phyloP scores from a whole-genome alignment of 2,797 vertebrate species.

The Miichthys miiuy region DNA sequence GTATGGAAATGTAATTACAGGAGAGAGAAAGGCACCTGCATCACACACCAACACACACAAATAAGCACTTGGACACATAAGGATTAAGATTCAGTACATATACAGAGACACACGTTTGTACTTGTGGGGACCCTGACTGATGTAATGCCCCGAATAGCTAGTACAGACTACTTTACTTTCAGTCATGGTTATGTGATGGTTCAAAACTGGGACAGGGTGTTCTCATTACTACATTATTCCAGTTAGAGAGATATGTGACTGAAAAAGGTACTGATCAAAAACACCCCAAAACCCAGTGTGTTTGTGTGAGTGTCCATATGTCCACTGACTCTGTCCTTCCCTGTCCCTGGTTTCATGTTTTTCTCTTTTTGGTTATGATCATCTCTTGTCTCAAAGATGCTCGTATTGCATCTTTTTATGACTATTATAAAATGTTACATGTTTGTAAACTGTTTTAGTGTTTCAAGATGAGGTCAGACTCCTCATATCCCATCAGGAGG shows the following conservation, averaged over 20 bases:
- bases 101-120: background rate
- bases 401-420: background rate
- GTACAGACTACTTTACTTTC: background rate
- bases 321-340: background rate
- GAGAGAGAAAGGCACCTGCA: conserved; percentile 25
- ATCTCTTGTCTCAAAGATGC: background rate
- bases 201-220: background rate
- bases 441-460: background rate
- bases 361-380: background rate
- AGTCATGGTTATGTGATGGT: background rate
- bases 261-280: background rate
- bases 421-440: background rate
- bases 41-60: background rate
- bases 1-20: conserved; percentile 15
- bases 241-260: background rate
- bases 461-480: background rate
- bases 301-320: background rate
- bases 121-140: background rate
- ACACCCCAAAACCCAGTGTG: background rate
- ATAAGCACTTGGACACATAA: background rate
- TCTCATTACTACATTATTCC: background rate
- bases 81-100: background rate
- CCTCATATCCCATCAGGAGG: too few species aligned
- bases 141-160: too few species aligned
- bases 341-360: background rate